Evolutionary conservation across 1,140 invertebrate genomes (phyloP), one percentile per base, ranked within the genome.

Genomic region (Hypothenemus hampei): DNA sequence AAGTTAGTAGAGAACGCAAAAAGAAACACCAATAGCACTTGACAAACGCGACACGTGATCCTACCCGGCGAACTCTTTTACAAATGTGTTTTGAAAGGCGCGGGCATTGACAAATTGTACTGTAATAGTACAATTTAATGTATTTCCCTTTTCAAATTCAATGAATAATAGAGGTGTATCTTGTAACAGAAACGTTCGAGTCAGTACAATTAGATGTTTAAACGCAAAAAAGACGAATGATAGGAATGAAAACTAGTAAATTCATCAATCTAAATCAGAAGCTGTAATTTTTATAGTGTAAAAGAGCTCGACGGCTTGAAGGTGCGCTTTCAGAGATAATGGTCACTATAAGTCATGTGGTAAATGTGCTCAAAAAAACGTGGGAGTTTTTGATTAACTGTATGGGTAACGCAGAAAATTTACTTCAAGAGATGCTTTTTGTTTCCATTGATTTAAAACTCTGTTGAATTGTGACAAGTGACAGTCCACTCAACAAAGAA

Each of bases 251-350:
- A 6, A 10, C 22, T 22, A 39, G 15, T 5, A 20, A 22, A 43
- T 33, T 29, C 39, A 52, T 52, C 50, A 40, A 44, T 52, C 50
- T 52, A 26, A 18, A 52, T 52, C n/a, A 13, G 36, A 11, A 8
- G 19, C 16, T 26, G 40, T 52, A 40, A 52, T 52, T 52, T 52
- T 52, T 52, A n/a, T 39, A 52, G 26, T 24, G 50, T 52, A 39
- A 52, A 43, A 52, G 21, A 52, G 23, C 50, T 39, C 50, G 50
- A 52, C 44, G 50, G 50, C 50, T 39, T 52, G 44, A 52, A 52
- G 50, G 50, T 52, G 50, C 44, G 39, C 50, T 52, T 48, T 52
- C n/a, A n/a, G 13, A 43, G 50, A 52, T 52, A 52, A 52, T 52
- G 26, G 31, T 24, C 24, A 44, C 50, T 40, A 52, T 52, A 52